phyloP scores from a whole-genome alignment of 2,888 invertebrate genomes.

The Meiosimyza platycephala region DNA sequence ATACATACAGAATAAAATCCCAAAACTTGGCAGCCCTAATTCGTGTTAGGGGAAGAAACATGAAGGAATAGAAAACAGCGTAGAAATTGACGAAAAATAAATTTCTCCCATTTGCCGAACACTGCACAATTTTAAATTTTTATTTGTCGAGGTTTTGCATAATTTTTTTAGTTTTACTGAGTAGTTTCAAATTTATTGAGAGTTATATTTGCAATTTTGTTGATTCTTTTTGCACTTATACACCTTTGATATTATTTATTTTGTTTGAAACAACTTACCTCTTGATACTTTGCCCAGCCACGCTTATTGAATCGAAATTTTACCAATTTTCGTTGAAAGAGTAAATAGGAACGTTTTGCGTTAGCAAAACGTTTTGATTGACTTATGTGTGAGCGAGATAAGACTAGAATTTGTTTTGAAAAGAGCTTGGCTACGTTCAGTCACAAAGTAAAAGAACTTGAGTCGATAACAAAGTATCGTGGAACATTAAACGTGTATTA shows the following conservation, averaged over 20 bases:
- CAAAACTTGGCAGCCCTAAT: not conserved
- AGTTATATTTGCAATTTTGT: not conserved
- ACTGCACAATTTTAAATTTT: constrained; percentile 7
- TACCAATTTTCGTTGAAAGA: constrained; percentile 31
- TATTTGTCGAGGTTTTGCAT: not conserved
- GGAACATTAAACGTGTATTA: not conserved
- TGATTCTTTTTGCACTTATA: not conserved
- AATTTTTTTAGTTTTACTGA: constrained; percentile 19
- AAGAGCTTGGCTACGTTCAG: constrained; percentile 5
- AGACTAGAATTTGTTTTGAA: not conserved
- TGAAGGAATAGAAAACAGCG: constrained; percentile 1
- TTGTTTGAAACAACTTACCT: constrained; percentile 69
- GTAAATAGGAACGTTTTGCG: not conserved
- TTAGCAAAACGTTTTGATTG: not conserved
- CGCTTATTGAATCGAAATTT: constrained; percentile 71
- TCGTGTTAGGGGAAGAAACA: not conserved
- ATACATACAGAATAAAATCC: not conserved
- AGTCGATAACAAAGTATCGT: not conserved
- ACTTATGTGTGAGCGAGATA: not conserved
- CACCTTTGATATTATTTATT: constrained; percentile 37
- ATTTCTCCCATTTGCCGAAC: constrained; percentile 23
- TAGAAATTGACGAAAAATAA: constrained; percentile 12
- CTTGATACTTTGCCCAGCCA: constrained; percentile 89
- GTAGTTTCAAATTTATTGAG: constrained; percentile 7
- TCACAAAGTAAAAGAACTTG: not conserved